Percentiles rank a stretch among this genome's conserved stretches.
Evolutionary conservation across 1,140 invertebrate species (phyloP).

Genomic region (Maconellicoccus hirsutus): DNA sequence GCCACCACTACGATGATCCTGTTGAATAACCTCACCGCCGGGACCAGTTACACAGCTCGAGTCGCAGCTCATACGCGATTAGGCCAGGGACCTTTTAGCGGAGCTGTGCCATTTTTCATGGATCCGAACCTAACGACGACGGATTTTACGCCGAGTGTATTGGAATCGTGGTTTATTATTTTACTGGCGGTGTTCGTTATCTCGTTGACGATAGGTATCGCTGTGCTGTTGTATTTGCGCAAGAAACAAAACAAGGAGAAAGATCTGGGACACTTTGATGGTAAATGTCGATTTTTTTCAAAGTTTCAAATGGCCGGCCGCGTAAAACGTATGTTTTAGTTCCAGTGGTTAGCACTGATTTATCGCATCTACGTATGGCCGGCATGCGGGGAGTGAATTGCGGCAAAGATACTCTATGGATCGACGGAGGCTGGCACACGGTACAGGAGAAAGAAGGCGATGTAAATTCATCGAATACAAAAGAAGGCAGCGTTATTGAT

Average conservation of each 20-base stretch:
- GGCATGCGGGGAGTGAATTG: constrained; percentile 27
- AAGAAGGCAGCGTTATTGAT: constrained; percentile 37
- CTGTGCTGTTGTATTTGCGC: constrained; percentile 45
- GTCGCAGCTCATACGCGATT: constrained; percentile 58
- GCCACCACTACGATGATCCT: constrained; percentile 56
- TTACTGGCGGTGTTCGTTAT: constrained; percentile 55
- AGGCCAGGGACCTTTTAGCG: constrained; percentile 55
- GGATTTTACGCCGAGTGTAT: constrained; percentile 11
- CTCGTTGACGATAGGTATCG: constrained; percentile 48
- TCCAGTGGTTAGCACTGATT: constrained; percentile 30
- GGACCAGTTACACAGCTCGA: constrained; percentile 55
- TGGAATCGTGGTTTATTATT: constrained; percentile 64
- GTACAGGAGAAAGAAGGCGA: constrained; percentile 48
- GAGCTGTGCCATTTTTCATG: constrained; percentile 46
- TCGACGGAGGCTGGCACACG: constrained; percentile 58
- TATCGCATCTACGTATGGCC: constrained; percentile 28
- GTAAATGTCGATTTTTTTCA: constrained; percentile 24
- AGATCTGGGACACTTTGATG: constrained; percentile 30
- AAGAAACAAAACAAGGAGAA: constrained; percentile 41
- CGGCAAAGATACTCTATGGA: constrained; percentile 59
- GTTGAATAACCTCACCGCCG: constrained; percentile 58
- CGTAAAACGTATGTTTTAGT: constrained; percentile 26
- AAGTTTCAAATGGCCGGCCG: too few relatives aligned
- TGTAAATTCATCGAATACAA: constrained; percentile 52
- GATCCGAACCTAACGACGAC: constrained; percentile 37